Evolutionary conservation across 2,888 invertebrate species (phyloP).

Genomic region (Acrobasis consociella): DNA sequence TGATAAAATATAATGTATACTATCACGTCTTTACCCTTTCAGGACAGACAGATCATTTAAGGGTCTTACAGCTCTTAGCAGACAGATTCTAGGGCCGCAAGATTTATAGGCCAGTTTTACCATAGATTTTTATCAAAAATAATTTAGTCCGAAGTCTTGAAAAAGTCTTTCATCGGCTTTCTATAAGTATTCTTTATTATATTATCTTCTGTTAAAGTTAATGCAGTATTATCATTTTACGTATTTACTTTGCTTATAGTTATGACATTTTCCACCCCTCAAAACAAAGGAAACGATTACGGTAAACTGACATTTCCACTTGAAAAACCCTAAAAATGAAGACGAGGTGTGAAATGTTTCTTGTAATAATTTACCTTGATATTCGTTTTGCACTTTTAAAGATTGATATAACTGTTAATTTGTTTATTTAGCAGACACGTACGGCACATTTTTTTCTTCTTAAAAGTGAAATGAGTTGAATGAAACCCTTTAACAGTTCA

Average conservation of each 20-base stretch:
- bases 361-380: background rate
- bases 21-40: too few relatives aligned
- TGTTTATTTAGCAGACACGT: constrained; percentile 1
- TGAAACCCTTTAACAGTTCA: constrained; percentile 28
- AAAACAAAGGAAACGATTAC: background rate
- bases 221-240: background rate
- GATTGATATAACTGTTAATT: background rate
- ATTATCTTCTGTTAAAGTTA: too few relatives aligned
- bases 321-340: background rate
- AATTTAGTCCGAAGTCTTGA: too few relatives aligned
- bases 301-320: background rate
- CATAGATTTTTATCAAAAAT: too few relatives aligned
- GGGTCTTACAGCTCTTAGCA: too few relatives aligned
- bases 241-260: background rate
- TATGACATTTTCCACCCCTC: constrained; percentile 35
- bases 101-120: too few relatives aligned
- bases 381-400: background rate
- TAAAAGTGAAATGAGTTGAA: constrained; percentile 19
- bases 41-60: too few relatives aligned
- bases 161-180: too few relatives aligned
- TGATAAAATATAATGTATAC: too few relatives aligned
- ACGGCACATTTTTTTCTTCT: background rate
- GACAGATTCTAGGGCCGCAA: too few relatives aligned
- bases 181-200: too few relatives aligned
- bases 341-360: background rate